A percentile compares a stretch with the other conserved stretches of the same genome.
Conservation (phyloP, 2,888 invertebrate genomes). For the Erebia palarica region DNA sequence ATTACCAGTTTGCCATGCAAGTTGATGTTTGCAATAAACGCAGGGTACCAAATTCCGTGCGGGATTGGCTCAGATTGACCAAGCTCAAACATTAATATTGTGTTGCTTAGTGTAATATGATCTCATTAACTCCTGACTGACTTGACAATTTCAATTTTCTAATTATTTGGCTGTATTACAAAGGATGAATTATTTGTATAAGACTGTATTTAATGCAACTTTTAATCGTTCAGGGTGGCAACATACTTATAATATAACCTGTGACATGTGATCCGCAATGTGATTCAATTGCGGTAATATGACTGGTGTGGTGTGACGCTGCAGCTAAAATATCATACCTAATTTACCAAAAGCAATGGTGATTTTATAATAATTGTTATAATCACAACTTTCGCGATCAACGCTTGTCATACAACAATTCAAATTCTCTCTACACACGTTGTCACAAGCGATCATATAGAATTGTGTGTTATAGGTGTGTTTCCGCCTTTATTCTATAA, state of each 20-base stretch:
- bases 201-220: slow-evolving; percentile 46
- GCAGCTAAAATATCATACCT: too few relatives aligned
- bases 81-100: slow-evolving; percentile 12
- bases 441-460: too few relatives aligned
- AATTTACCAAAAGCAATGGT: too few relatives aligned
- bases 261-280: too few relatives aligned
- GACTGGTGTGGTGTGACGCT: too few relatives aligned
- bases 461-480: background rate
- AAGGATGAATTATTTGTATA: slow-evolving; percentile 39
- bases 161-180: slow-evolving; percentile 39
- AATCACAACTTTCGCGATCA: too few relatives aligned
- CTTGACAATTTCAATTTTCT: slow-evolving; percentile 47
- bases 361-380: too few relatives aligned
- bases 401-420: too few relatives aligned
- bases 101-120: slow-evolving; percentile 54
- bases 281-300: too few relatives aligned
- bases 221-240: slow-evolving; percentile 35
- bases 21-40: background rate
- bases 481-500: slow-evolving; percentile 24
- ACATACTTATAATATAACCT: background rate
- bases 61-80: background rate
- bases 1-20: background rate
- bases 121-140: slow-evolving; percentile 69
- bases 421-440: too few relatives aligned
- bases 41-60: background rate